These are phyloP conservation scores for Elgaria multicarinata DNA, from an alignment of 2,113 vertebrate species.

Conservation along the genomic window DNA sequence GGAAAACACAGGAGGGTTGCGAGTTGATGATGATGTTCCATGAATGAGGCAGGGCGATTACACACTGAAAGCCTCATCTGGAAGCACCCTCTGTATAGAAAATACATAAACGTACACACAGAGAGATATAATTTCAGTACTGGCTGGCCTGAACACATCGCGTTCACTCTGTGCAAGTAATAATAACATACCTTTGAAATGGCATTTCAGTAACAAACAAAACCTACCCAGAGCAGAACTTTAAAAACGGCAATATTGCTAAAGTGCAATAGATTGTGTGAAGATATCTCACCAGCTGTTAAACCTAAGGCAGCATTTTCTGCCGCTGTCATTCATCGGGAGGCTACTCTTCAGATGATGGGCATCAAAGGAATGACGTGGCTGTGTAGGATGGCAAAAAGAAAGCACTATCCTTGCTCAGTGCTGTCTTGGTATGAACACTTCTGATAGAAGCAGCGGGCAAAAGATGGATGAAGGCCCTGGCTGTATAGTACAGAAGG, in stretches of 20 bases:
- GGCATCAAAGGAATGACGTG: not conserved
- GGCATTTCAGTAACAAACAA: conserved; percentile 49
- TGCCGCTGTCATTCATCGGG: not conserved
- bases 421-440: not conserved
- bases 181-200: conserved; percentile 58
- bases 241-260: conserved; percentile 15
- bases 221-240: conserved; percentile 37
- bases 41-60: no score
- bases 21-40: no score
- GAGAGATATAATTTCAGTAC: conserved; percentile 29
- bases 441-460: not conserved
- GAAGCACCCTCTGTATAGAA: no score
- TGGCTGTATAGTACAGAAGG: not conserved
- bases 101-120: not conserved
- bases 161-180: conserved; percentile 36
- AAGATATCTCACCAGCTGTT: not conserved
- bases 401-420: not conserved
- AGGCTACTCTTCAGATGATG: not conserved
- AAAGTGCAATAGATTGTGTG: conserved; percentile 30
- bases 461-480: not conserved
- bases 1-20: no score
- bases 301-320: not conserved
- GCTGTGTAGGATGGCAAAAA: not conserved
- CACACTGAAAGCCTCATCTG: no score
- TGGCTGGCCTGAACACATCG: conserved; percentile 21